Evolutionary conservation across 2,797 vertebrate genomes (phyloP).

Genomic region (Anas acuta): DNA sequence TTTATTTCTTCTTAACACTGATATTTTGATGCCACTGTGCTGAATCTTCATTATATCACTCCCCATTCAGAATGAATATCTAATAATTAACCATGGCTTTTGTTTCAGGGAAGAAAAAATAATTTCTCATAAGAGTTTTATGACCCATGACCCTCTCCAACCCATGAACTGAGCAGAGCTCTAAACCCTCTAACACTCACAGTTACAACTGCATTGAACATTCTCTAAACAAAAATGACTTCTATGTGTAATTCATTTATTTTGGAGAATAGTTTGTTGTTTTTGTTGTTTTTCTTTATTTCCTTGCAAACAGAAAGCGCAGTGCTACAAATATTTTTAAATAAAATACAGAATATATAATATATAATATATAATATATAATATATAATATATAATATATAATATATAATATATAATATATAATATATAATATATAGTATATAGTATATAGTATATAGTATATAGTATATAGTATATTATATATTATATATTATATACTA

Average conservation of each 20-base stretch:
- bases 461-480: too few species aligned
- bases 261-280: not conserved
- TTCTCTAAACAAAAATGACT: not conserved
- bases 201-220: not conserved
- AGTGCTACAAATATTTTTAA: not conserved
- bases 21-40: not conserved
- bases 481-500: too few species aligned
- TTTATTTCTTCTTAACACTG: conserved; percentile 5
- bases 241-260: not conserved
- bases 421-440: too few species aligned
- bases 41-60: not conserved
- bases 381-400: too few species aligned
- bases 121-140: not conserved
- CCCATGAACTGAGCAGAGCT: not conserved
- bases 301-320: not conserved
- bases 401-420: too few species aligned
- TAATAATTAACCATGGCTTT: not conserved
- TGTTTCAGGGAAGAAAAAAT: not conserved
- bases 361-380: too few species aligned
- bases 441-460: too few species aligned
- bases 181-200: not conserved
- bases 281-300: not conserved
- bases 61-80: not conserved
- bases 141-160: not conserved
- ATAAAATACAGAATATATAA: not conserved